These are phyloP conservation scores for Myopa tessellatipennis DNA, from an alignment of 2,888 invertebrate species.

Conservation along the genomic window DNA sequence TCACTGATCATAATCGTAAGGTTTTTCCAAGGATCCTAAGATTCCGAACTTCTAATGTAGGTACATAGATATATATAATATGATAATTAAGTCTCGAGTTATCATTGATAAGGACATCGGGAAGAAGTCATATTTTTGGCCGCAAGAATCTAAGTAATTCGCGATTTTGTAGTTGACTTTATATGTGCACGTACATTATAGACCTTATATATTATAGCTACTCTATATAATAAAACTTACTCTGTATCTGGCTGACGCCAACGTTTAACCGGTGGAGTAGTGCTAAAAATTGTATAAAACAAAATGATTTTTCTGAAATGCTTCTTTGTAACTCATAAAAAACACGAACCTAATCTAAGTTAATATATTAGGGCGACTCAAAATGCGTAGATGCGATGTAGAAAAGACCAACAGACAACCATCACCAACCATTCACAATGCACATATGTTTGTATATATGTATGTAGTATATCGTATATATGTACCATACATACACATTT, in stretches of 20 bases:
- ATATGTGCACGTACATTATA: not conserved
- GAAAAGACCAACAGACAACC: not conserved
- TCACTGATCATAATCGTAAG: no score
- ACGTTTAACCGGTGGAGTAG: constrained; percentile 53
- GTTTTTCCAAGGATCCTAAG: no score
- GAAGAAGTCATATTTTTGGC: no score
- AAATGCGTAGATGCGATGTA: not conserved
- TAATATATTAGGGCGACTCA: not conserved
- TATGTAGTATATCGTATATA: not conserved
- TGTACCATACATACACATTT: not conserved
- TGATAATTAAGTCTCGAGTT: no score
- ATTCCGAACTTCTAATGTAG: no score
- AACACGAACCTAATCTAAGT: not conserved
- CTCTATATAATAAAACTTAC: constrained; percentile 51
- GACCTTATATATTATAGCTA: not conserved
- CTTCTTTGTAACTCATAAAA: not conserved
- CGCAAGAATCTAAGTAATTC: no score
- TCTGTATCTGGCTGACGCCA: constrained; percentile 66
- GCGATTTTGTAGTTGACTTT: no score
- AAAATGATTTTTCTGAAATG: not conserved
- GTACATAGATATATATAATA: no score
- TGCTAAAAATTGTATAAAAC: constrained; percentile 44
- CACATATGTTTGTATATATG: not conserved
- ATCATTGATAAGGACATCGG: no score
- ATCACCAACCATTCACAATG: not conserved